phyloP scores from a whole-genome alignment of 2,888 invertebrate genomes.

The Caenorhabditis macrosperma region DNA sequence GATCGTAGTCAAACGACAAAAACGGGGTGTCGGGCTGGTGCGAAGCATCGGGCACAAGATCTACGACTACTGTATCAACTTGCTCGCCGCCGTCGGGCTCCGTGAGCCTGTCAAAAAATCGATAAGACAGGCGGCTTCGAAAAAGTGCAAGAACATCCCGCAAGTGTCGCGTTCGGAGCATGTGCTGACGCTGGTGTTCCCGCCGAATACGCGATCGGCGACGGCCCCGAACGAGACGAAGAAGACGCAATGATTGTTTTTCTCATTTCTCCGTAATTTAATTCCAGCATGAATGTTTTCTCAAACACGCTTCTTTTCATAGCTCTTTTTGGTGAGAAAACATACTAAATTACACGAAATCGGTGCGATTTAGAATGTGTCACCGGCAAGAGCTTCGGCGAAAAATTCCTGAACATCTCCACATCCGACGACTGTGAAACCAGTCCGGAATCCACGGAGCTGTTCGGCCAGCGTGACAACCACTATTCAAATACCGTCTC shows the following conservation, averaged over 20 bases:
- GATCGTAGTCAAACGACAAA: conserved; percentile 2
- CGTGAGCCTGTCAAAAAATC: conserved; percentile 7
- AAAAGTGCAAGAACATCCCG: neutral
- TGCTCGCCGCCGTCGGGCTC: conserved; percentile 14
- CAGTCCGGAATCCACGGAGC: neutral
- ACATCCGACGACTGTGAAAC: conserved; percentile 24
- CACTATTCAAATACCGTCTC: too few relatives aligned
- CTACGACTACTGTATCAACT: neutral
- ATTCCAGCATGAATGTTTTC: too few relatives aligned
- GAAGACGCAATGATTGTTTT: neutral
- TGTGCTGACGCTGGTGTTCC: conserved; percentile 10
- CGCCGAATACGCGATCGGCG: neutral
- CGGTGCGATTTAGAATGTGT: neutral
- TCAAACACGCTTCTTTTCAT: too few relatives aligned
- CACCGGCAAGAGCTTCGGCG: neutral
- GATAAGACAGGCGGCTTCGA: conserved; percentile 5
- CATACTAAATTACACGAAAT: neutral
- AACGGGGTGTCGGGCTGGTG: conserved; percentile 11
- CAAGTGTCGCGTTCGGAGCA: conserved; percentile 31
- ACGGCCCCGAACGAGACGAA: neutral
- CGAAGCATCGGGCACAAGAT: conserved; percentile 7
- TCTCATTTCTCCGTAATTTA: too few relatives aligned
- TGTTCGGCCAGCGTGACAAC: conserved; percentile 21
- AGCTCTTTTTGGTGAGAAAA: neutral
- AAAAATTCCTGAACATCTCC: conserved; percentile 25